Conservation (phyloP, 2,888 invertebrate species). For the Eupsilia transversa region DNA sequence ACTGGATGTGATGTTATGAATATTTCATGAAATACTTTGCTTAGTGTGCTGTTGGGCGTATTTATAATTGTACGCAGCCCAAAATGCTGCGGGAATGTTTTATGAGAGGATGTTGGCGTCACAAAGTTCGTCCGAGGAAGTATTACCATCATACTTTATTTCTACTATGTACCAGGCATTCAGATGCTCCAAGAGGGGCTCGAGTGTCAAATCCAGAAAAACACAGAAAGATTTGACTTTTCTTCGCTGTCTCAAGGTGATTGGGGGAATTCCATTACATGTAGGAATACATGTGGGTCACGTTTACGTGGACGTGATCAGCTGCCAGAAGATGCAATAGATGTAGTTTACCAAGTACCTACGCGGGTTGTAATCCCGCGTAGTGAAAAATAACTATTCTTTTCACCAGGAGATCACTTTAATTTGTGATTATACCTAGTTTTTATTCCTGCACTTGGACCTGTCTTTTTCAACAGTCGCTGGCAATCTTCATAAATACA, state of each 20-base stretch:
- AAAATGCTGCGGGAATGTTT: constrained; percentile 40
- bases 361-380: neutral
- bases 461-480: neutral
- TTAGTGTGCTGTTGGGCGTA: constrained; percentile 33
- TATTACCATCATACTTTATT: constrained; percentile 5
- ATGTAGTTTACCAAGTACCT: neutral
- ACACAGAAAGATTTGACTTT: neutral
- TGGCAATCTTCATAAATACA: neutral
- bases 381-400: neutral
- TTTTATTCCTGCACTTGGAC: neutral
- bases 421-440: neutral
- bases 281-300: constrained; percentile 15
- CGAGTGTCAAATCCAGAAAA: neutral
- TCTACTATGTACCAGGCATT: neutral
- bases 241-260: neutral
- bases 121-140: constrained; percentile 2
- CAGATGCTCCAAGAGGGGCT: neutral
- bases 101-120: constrained; percentile 19
- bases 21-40: constrained; percentile 62
- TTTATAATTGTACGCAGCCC: constrained; percentile 48
- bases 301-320: constrained; percentile 4
- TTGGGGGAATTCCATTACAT: constrained; percentile 18
- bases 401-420: neutral
- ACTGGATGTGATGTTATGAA: constrained; percentile 56
- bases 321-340: neutral